Base-by-base conservation (phyloP, 2,888 invertebrate genomes). In the Drosophila prolongata region DNA sequence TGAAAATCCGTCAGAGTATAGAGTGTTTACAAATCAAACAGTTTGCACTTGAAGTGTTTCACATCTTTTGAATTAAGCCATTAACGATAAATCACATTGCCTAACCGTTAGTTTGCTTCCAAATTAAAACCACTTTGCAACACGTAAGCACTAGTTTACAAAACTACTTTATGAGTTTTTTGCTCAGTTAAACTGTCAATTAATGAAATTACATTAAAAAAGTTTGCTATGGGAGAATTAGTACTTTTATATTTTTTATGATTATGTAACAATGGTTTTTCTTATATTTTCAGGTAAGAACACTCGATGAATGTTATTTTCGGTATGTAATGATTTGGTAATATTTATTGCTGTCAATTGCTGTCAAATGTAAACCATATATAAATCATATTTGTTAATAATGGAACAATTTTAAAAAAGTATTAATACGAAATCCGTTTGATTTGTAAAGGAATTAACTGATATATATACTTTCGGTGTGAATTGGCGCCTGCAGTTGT, bases 1-100 rank as follows among this genome's bases (percentile, higher is more conserved):
- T 87, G 57, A 75, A 82, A 77, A 74, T 43, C 43, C 24, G 55
- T 40, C 40, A 19, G 58, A 35, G 68, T 59, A 6, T 16, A 9
- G 37, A 14, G 30, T 54, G 46, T 47, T 24, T 10, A 53, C 58
- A 59, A 55, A 59, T 30, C 57, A 59, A 59, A 55, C 38, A 47
- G 30, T 34, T 11, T 30, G 34, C 47, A 47, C 47, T 10, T 11
- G 11, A 35, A 30, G 30, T 30, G 30, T 30, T 30, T 30, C 30
- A 34, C 34, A 30, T 47, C 10, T 16, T 14, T 34, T 30, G n/a
- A 11, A 11, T 40, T 14, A 8, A 8, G 53, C 24, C 11, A 14
- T 40, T 53, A 40, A 40, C 14, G 3, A 35, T 35, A 11, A 11
- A 35, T 6, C 6, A 30, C 8, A 8, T 8, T 6, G 2, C 30